Percentiles rank a stretch among this genome's conserved stretches.
phyloP scores from a whole-genome alignment of 2,888 invertebrate species.

The Copidosoma aretas region DNA sequence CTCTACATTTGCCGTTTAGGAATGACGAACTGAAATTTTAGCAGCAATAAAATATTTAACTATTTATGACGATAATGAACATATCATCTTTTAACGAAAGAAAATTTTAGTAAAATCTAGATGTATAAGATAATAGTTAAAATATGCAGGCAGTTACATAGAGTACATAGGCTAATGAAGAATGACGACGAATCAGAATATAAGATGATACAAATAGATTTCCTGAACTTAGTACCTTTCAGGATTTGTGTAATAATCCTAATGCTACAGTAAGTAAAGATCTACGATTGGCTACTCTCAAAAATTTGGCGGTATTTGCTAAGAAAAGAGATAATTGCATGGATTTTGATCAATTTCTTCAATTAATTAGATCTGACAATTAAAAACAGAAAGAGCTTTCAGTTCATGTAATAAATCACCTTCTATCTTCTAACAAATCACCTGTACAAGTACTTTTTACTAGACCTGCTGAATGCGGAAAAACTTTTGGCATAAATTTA shows the following conservation, averaged over 20 bases:
- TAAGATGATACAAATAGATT: conserved; percentile 15
- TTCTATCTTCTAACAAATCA: neutral
- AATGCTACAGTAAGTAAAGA: conserved; percentile 44
- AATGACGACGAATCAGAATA: conserved; percentile 33
- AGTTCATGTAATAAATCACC: conserved; percentile 35
- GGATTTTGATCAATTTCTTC: conserved; percentile 40
- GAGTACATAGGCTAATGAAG: conserved; percentile 33
- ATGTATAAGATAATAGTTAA: conserved; percentile 49
- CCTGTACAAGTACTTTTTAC: conserved; percentile 44
- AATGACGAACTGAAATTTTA: conserved; percentile 57
- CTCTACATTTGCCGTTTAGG: conserved; percentile 55
- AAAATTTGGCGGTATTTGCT: conserved; percentile 46
- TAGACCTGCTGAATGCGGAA: conserved; percentile 50
- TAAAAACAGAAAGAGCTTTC: conserved; percentile 22
- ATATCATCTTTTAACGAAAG: conserved; percentile 49
- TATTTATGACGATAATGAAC: conserved; percentile 53
- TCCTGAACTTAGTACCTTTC: conserved; percentile 41
- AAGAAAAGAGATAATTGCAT: conserved; percentile 48
- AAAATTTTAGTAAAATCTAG: conserved; percentile 52
- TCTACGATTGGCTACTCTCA: conserved; percentile 44
- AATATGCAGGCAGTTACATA: conserved; percentile 28
- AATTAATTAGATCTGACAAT: conserved; percentile 39
- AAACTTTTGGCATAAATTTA: conserved; percentile 56
- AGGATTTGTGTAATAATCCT: conserved; percentile 42
- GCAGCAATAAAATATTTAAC: conserved; percentile 52